Evolutionary conservation across 1,140 invertebrate species (phyloP), one percentile per base, ranked within the genome.

Genomic region (Aricia agestis): DNA sequence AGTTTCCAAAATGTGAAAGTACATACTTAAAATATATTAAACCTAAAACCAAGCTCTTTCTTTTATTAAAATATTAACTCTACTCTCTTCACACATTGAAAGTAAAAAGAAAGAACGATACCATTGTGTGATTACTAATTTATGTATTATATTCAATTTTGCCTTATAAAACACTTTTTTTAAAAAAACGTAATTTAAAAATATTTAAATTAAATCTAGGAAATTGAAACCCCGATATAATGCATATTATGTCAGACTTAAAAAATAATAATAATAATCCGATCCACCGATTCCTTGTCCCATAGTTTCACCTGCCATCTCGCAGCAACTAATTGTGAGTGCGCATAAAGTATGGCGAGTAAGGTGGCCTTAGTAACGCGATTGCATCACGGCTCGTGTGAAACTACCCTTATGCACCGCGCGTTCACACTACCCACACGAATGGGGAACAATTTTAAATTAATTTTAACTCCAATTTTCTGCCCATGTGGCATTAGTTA

Each of bases 261-360:
- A 2, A 61, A n/a, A 68, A 36, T 15, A n/a, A 68, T 4, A n/a
- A 45, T 66, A 31, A 68, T 52, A 65, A 72, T 1, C 79, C 25
- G 52, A 83, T 90, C 87, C 68, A 83, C 58, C 15, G 13, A 66
- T 74, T 78, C 72, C 69, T 58, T 80, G 78, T 82, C n/a, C 78
- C 74, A 77, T 88, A 89, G 87, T 91, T 91, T 88, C 82, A 91
- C 89, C 87, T 91, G 89, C 85, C 88, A 88, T 87, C 84, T 86
- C 87, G 82, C 77, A 82, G 87, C 86, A 91, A 90, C 89, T 91
- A 91, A 91, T 91, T 91, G 89, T 91, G 87, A 90, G 85, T 90
- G 83, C 85, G 83, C 86, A 86, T 91, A 89, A 91, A 89, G 89
- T 89, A 89, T 85, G 84, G 84, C 81, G 82, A 89, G 83, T 89